Evolutionary conservation across 2,888 invertebrate genomes (phyloP).

Genomic region (Tetheella fluctuosa): DNA sequence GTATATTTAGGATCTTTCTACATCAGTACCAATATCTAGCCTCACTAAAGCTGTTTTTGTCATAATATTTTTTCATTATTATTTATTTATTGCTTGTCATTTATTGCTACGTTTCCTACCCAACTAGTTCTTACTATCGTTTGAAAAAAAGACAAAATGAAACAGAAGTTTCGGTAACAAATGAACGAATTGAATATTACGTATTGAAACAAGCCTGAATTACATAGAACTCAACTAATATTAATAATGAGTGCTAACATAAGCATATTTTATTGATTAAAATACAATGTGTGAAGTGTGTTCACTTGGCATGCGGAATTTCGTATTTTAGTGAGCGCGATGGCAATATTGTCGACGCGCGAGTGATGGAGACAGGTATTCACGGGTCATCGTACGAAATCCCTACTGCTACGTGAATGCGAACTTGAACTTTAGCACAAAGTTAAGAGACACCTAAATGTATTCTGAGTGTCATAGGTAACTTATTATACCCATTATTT

Average conservation of each 20-base stretch:
- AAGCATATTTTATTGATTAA: not conserved
- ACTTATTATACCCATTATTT: too few relatives aligned
- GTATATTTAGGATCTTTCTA: constrained; percentile 68
- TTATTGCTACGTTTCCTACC: constrained; percentile 78
- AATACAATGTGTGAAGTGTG: not conserved
- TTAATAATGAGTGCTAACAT: not conserved
- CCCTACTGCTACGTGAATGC: too few relatives aligned
- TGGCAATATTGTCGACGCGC: too few relatives aligned
- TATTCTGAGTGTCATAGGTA: not conserved
- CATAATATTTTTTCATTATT: constrained; percentile 54
- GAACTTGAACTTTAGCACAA: too few relatives aligned
- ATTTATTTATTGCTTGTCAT: constrained; percentile 76
- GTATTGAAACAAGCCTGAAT: not conserved
- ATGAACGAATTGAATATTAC: not conserved
- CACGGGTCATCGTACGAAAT: too few relatives aligned
- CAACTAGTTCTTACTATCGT: constrained; percentile 50
- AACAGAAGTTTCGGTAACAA: not conserved
- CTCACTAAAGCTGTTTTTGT: constrained; percentile 72
- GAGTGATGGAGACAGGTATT: too few relatives aligned
- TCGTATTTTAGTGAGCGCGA: too few relatives aligned
- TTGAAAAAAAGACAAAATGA: not conserved
- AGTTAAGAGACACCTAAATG: too few relatives aligned
- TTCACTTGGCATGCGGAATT: too few relatives aligned
- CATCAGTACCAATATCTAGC: constrained; percentile 81
- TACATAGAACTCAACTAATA: not conserved